phyloP scores from a whole-genome alignment of 2,888 invertebrate genomes.

The Hyles lineata region DNA sequence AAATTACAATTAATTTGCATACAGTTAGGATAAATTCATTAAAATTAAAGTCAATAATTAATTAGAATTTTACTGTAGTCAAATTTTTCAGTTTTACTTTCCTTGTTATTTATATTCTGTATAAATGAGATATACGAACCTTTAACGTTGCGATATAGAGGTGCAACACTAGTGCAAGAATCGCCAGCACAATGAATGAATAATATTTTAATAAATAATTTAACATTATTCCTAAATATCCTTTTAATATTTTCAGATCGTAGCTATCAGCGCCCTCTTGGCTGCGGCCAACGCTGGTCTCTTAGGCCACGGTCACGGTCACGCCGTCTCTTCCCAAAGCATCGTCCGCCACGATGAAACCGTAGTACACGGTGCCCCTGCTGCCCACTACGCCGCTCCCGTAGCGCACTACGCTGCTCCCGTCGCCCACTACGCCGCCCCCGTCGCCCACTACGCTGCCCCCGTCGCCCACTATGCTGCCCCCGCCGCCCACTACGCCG shows the following conservation, averaged over 20 bases:
- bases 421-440: slow-evolving; percentile 47
- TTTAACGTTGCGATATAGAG: too few relatives aligned
- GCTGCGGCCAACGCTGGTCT: slow-evolving; percentile 77
- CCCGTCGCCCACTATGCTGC: slow-evolving; percentile 47
- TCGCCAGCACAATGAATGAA: too few relatives aligned
- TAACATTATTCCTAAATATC: too few relatives aligned
- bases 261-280: slow-evolving; percentile 69
- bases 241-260: slow-evolving; percentile 58
- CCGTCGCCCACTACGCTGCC: slow-evolving; percentile 45
- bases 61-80: too few relatives aligned
- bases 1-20: not conserved
- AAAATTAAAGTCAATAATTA: too few relatives aligned
- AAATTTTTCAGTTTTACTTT: too few relatives aligned
- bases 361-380: slow-evolving; percentile 41
- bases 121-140: too few relatives aligned
- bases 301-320: slow-evolving; percentile 53
- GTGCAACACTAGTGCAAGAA: too few relatives aligned
- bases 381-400: slow-evolving; percentile 38
- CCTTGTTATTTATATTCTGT: too few relatives aligned
- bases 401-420: slow-evolving; percentile 48
- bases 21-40: too few relatives aligned
- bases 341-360: slow-evolving; percentile 68
- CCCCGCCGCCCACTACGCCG: slow-evolving; percentile 45
- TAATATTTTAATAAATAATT: too few relatives aligned
- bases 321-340: slow-evolving; percentile 69